Evolutionary conservation across 2,888 invertebrate species (phyloP), one percentile per base, ranked within the genome.

Genomic region (Cremastinae sp.): DNA sequence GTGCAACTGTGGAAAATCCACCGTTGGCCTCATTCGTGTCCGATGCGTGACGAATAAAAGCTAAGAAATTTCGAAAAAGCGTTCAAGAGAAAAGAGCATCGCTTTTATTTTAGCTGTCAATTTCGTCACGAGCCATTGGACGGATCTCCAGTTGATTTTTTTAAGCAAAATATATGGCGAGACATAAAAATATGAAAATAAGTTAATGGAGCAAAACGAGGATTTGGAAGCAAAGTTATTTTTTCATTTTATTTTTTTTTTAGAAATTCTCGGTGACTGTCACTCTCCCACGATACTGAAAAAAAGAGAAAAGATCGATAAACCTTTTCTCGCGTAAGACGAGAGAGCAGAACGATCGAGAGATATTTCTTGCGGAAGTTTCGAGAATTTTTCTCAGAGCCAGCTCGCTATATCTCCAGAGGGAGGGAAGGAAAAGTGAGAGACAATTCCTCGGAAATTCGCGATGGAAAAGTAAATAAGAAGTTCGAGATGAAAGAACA

Each of bases 231-330:
- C 2, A 5, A 28, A 3, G 5, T 28, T 28, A 2, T 28, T 28
- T 28, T 28, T 28, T 28, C 5, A 28, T 28, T 28, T 28, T 28
- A 28, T 28, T 28, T 28, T 28, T 28, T 28, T 28, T 64, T 71
- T 41, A 64, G 7, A 41, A 58, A 18, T 53, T 7, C n/a, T 9
- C 41, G n/a, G n/a, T 12, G n/a, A 45, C 14, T 45, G 72, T 66
- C 53, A 64, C 61, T 66, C 53, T 73, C 73, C 73, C 66, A 73
- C 73, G 73, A 73, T 61, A 58, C 20, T 12, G 16, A 9, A 10
- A 16, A 4, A n/a, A 28, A 41, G 53, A 12, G 14, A 0, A 35
- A 41, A 43, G 49, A 56, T 51, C 65, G 55, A 65, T 72, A 65
- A 65, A 43, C 22, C 14, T 71, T 39, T 9, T n/a, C n/a, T 28